Base-by-base conservation (phyloP, 2,888 invertebrate species). In the Yponomeuta sedellus region DNA sequence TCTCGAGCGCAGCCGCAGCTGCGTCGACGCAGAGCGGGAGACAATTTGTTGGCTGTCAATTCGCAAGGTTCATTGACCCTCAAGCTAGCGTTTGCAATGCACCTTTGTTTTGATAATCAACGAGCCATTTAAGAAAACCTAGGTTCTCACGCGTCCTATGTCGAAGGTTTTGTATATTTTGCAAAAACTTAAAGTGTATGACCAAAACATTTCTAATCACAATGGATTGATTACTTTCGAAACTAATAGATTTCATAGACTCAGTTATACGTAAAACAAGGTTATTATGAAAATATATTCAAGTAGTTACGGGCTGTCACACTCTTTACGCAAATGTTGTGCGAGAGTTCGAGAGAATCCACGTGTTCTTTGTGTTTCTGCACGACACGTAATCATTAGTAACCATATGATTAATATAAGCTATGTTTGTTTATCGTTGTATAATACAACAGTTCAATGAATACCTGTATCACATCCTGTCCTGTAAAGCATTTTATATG, bases 1-100 rank as follows among this genome's bases (percentile, higher is more conserved):
- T 44, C 40, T 52, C 16, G 40, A 12, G 44, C 44, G 44, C 39
- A 52, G 44, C 44, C 16, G 44, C 20, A 52, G 44, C 44, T 52
- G 44, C 44, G 44, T 16, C 44, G 16, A 16, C 44, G 44, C 44
- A 52, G 44, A 12, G 57, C 63, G 40, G 59, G 62, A 63, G 64
- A 64, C 64, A 66, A 64, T 66, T 69, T 63, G 67, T 65, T 65
- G 66, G 44, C 34, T 65, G 77, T 78, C 83, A 83, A 85, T 83
- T 84, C 78, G 82, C 81, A 71, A 75, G 76, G 88, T 85, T 86
- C 87, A 83, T 75, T 76, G 86, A 83, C 86, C 83, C 77, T 70
- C 77, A 67, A 20, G 40, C 20, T 22, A 16, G 11, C n/a, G 40
- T 28, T 34, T 16, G 64, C 64, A 16, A 52, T 44, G 34, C 61